Conservation (phyloP, 2,797 vertebrate species). For the Anguilla megastoma region DNA sequence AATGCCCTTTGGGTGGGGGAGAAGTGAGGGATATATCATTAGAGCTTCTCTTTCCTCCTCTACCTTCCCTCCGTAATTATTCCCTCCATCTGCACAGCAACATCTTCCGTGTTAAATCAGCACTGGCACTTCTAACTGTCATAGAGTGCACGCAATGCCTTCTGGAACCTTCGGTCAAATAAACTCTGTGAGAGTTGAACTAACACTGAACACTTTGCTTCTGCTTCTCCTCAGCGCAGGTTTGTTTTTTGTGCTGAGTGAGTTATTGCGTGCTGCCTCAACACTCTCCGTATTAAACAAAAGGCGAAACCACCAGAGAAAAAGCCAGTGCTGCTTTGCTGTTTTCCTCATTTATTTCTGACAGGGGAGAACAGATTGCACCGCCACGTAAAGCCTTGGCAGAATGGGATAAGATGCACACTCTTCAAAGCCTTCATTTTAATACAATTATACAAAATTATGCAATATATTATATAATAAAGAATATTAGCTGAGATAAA, state of each 20-base stretch:
- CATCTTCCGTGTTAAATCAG: not conserved
- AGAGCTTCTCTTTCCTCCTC: not conserved
- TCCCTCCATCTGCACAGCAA: not conserved
- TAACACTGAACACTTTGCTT: not conserved
- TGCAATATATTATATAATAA: slow-evolving; percentile 1
- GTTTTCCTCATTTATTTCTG: not conserved
- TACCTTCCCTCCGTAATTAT: slow-evolving; percentile 21
- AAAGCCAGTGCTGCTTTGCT: not conserved
- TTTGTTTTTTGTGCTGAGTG: slow-evolving; percentile 13
- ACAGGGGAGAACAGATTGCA: slow-evolving; percentile 14
- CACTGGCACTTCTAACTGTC: slow-evolving; percentile 19
- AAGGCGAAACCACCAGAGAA: not conserved
- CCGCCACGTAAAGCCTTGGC: not conserved
- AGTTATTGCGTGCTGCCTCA: not conserved
- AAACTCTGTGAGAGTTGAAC: not conserved
- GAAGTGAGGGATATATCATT: not conserved
- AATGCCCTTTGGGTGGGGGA: not conserved
- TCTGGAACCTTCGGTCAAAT: not conserved
- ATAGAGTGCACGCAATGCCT: not conserved
- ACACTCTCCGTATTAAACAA: not conserved
- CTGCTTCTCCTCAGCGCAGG: not conserved
- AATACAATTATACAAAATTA: not conserved
- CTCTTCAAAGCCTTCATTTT: not conserved
- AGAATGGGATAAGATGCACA: not conserved
- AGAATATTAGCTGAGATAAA: not conserved